Conservation (phyloP, 2,797 vertebrate genomes). For the Anas capensis region DNA sequence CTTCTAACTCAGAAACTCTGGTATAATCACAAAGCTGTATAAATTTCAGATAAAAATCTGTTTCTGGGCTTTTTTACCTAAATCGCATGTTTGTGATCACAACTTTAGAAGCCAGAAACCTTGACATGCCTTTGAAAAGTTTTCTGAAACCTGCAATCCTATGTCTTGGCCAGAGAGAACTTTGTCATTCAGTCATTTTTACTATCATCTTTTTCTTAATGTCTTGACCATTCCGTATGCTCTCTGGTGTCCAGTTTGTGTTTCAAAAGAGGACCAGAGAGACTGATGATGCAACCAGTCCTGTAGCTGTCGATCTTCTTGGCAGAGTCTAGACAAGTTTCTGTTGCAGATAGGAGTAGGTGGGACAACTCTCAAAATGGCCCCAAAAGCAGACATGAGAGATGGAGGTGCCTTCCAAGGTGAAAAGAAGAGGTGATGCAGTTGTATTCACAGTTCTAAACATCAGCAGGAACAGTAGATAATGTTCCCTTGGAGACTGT, state of each 20-base stretch:
- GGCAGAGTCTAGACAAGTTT: neutral
- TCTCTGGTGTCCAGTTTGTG: neutral
- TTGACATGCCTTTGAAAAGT: conserved; percentile 6
- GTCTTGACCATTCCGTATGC: neutral
- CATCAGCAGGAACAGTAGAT: neutral
- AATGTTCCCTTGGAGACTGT: conserved; percentile 4
- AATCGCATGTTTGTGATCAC: neutral
- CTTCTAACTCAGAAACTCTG: neutral
- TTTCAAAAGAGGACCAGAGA: neutral
- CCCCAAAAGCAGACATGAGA: neutral
- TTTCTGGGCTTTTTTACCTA: neutral
- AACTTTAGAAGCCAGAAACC: neutral
- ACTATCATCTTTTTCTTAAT: neutral
- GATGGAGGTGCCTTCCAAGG: neutral
- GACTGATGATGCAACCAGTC: neutral
- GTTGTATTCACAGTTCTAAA: neutral
- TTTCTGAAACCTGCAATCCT: neutral
- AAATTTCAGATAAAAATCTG: conserved; percentile 11
- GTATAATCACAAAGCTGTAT: neutral
- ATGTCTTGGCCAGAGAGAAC: accelerated
- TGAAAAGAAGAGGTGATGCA: neutral
- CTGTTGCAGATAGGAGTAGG: neutral
- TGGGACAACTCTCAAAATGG: neutral
- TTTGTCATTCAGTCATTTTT: neutral
- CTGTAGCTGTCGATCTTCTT: neutral